Percentiles rank a stretch among this genome's conserved stretches.
phyloP scores from a whole-genome alignment of 2,888 invertebrate genomes.

The Lutraria lutraria region DNA sequence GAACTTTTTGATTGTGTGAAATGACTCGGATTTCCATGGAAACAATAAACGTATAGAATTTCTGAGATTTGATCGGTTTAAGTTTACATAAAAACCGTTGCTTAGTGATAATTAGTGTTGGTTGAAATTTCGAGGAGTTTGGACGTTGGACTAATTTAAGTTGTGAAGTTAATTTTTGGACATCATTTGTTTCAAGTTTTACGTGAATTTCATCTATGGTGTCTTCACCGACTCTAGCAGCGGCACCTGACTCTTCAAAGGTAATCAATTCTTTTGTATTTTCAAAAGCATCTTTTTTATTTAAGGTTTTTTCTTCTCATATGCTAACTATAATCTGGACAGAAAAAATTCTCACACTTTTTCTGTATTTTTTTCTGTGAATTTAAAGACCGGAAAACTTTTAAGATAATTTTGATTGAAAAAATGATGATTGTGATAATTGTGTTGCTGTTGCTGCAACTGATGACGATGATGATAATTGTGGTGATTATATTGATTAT shows the following conservation, averaged over 20 bases:
- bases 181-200: neutral
- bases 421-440: neutral
- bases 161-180: neutral
- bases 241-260: neutral
- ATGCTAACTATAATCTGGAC: no score
- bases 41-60: constrained; percentile 5
- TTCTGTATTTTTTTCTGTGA: neutral
- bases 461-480: neutral
- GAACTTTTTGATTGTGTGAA: neutral
- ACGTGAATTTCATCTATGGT: constrained; percentile 41
- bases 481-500: neutral
- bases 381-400: neutral
- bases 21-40: neutral
- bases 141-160: neutral
- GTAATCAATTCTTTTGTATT: neutral
- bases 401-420: neutral
- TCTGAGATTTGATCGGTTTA: neutral
- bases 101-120: neutral
- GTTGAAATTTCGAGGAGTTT: neutral
- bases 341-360: no score
- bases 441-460: neutral
- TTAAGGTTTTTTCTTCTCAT: no score
- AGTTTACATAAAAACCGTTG: neutral
- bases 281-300: no score
- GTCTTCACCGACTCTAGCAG: constrained; percentile 1